phyloP scores from a whole-genome alignment of 1,140 invertebrate genomes.

The Vollenhovia emeryi region DNA sequence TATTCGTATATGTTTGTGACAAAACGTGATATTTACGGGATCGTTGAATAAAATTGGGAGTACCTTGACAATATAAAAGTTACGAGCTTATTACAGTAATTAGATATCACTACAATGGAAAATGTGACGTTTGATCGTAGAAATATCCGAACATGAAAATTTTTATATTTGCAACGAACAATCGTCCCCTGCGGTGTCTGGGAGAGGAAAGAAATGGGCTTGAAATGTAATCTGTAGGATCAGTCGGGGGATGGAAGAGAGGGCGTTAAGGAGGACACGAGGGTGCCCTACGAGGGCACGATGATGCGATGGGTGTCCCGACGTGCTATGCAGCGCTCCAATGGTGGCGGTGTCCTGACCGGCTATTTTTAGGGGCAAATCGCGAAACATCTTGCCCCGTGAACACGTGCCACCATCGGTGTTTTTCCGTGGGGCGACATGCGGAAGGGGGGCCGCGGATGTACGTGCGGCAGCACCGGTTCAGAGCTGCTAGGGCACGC shows the following conservation, averaged over 20 bases:
- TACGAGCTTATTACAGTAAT: neutral
- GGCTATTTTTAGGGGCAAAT: conserved; percentile 64
- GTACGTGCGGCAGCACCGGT: conserved; percentile 9
- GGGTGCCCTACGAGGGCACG: too few relatives aligned
- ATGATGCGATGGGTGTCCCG: conserved; percentile 44
- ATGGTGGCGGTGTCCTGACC: neutral
- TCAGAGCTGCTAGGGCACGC: conserved; percentile 54
- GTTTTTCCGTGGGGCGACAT: conserved; percentile 57
- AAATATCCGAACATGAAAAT: neutral
- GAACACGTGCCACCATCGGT: conserved; percentile 68
- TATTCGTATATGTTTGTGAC: too few relatives aligned
- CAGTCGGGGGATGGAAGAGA: neutral
- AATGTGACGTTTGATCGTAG: neutral
- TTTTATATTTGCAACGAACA: neutral
- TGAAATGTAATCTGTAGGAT: neutral
- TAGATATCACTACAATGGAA: neutral
- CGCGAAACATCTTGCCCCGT: conserved; percentile 60
- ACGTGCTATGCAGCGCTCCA: neutral
- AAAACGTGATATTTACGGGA: neutral
- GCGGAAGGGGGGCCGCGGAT: neutral
- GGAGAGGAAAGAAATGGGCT: neutral
- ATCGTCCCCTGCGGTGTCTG: neutral
- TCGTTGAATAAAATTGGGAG: neutral
- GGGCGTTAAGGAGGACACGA: too few relatives aligned
- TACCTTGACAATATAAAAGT: neutral